Conservation (phyloP, 2,113 vertebrate species). For the Microtus ochrogaster region DNA sequence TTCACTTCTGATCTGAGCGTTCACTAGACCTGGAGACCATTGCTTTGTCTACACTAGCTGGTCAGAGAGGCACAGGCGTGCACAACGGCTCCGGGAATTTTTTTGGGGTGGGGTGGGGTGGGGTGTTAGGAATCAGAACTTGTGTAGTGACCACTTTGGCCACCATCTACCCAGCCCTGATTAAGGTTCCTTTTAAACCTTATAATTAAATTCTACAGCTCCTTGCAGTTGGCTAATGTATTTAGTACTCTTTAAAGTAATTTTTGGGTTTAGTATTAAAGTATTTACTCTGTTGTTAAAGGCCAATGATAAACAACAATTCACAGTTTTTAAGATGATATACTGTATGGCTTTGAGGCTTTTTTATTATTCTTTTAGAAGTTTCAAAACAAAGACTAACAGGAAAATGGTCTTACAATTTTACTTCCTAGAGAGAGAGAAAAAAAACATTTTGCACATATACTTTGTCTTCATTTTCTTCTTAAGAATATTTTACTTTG, state of each 20-base stretch:
- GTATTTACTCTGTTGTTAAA: constrained; percentile 41
- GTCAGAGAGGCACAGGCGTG: neutral
- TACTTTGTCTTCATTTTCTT: constrained; percentile 50
- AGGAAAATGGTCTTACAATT: constrained; percentile 35
- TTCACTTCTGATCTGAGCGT: neutral
- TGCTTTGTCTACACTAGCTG: neutral
- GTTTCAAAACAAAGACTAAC: constrained; percentile 41
- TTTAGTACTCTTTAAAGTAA: constrained; percentile 40
- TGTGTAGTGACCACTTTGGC: neutral
- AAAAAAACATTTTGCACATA: neutral
- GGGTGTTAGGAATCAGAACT: neutral
- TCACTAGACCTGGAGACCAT: too few relatives aligned
- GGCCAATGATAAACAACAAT: neutral
- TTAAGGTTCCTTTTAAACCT: neutral
- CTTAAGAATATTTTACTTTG: constrained; percentile 62
- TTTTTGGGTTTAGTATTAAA: constrained; percentile 4
- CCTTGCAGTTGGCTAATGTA: neutral
- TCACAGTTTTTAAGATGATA: neutral
- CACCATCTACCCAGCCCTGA: neutral
- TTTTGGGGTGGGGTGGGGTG: neutral
- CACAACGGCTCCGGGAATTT: too few relatives aligned
- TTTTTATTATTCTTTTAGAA: constrained; percentile 32
- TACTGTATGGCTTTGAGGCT: constrained; percentile 20
- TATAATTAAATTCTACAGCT: constrained; percentile 19
- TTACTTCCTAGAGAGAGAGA: neutral